Evolutionary conservation across 1,140 invertebrate genomes (phyloP), one percentile per base, ranked within the genome.

Genomic region (Drosophila teissieri): DNA sequence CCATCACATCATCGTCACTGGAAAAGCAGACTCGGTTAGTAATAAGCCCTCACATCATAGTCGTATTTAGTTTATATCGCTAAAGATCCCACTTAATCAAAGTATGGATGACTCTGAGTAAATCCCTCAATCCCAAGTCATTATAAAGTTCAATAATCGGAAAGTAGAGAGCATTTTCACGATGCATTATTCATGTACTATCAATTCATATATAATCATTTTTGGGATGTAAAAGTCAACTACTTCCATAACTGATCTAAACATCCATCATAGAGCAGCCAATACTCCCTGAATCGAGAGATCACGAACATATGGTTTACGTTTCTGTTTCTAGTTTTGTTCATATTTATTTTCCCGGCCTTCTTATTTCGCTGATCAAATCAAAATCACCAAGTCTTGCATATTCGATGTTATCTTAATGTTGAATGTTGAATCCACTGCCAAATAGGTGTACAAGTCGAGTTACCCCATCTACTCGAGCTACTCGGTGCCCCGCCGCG

Each of bases 401-500:
- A 2, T 36, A 45, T 64, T 73, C 27, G 4, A 74, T 51, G 53
- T 57, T 52, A 40, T 58, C 62, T 76, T 76, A 76, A 76, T 42
- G 14, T 67, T 65, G 8, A 76, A 76, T 42, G 14, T 67, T 65
- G 5, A 52, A 73, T 73, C 48, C 52, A 39, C 73, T 73, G 60
- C 42, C 54, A 75, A 72, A 55, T 77, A 92, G 91, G 90, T 92
- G 51, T 92, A 92, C 79, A 92, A 90, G 86, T 78, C 91, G 68
- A 91, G 88, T 63, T 92, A 91, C 42, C 91, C 91, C 17, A 92
- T 92, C 61, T 92, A 92, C 79, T 92, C 85, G 60, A 83, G 70
- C 49, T 91, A 92, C 67, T 82, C 93, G 68, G 89, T 95, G 94
- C 63, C 95, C 94, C 93, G 95, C 95, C 78, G 91, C 42, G 44